Evolutionary conservation across 2,888 invertebrate genomes (phyloP), one percentile per base, ranked within the genome.

Genomic region (Sylvicola cinctus): DNA sequence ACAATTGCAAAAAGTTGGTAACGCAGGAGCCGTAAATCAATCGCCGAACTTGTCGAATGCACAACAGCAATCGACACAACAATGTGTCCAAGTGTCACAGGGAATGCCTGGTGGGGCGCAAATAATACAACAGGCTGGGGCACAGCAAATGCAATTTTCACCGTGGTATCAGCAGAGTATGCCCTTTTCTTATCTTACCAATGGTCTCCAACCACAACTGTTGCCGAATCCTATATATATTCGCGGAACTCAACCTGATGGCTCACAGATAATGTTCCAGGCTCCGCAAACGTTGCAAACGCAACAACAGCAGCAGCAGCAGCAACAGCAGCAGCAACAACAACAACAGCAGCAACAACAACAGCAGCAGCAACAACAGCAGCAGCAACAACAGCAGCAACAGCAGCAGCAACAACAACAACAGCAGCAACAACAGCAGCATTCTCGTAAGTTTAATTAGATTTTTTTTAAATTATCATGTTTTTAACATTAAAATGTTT

Each of bases 181-280:
- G 3, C 74, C 72, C 51, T 68, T 74, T 38, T 84, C 83, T 81
- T 63, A 80, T 1, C 23, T 11, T 11, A 56, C 63, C 1, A 72
- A 73, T 11, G 74, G 76, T 0, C 51, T 79, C 16, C 67, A 71
- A 25, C 64, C 76, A 1, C 55, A 80, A 4, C 61, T 79, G 2
- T 68, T 76, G 0, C 77, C 74, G 12, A 83, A 81, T 59, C 79
- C 77, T 6, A 83, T 85, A 46, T 77, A 79, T 52, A 84, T 87
- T 42, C 60, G 85, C 28, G 79, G 81, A 14, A 66, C 76, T 1
- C 84, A 81, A 49, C 71, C 74, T 2, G 84, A 84, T 49, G 68
- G 66, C 6, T 61, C 65, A 2, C 62, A 63, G 10, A 69, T 74
- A 23, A 80, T 88, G 79, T 85, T 81, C 50, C 83, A 87, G n/a